Evolutionary conservation across 1,140 invertebrate genomes (phyloP).

Genomic region (Drosophila varians): DNA sequence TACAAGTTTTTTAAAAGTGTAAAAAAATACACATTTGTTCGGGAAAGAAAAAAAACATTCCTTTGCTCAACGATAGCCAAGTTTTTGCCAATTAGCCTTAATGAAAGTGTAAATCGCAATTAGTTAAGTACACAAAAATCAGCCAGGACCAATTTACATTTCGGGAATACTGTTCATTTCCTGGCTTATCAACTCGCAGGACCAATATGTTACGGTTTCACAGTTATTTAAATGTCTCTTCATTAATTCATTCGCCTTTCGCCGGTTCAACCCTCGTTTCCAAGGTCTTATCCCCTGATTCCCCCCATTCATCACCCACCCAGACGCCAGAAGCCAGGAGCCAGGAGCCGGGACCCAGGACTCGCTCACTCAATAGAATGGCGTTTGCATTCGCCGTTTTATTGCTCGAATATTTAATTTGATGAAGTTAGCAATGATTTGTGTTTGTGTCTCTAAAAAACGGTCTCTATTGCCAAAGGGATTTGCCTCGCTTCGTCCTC

Average conservation of each 20-base stretch:
- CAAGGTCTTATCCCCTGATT: conserved; percentile 19
- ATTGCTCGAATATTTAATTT: conserved; percentile 79
- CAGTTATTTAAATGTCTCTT: conserved; percentile 68
- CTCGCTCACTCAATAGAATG: conserved; percentile 30
- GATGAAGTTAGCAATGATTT: conserved; percentile 80
- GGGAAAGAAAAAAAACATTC: not conserved
- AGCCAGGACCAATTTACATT: conserved; percentile 57
- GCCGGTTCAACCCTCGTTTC: conserved; percentile 35
- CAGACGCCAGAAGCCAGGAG: too few relatives aligned
- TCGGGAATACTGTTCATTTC: conserved; percentile 34
- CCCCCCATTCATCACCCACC: conserved; percentile 52
- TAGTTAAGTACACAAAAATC: conserved; percentile 74
- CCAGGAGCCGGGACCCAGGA: too few relatives aligned
- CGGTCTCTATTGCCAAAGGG: conserved; percentile 36
- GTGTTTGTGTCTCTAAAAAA: conserved; percentile 46
- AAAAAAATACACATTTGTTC: not conserved
- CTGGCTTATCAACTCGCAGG: conserved; percentile 51
- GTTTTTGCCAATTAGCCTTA: conserved; percentile 57
- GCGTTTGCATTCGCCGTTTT: conserved; percentile 74
- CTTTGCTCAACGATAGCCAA: conserved; percentile 3
- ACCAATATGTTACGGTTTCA: conserved; percentile 72
- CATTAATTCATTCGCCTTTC: conserved; percentile 42
- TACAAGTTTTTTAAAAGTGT: not conserved
- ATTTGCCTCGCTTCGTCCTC: conserved; percentile 27
- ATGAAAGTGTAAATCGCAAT: conserved; percentile 68